Conservation (phyloP, 1,140 invertebrate genomes). For the Cydia fagiglandana region DNA sequence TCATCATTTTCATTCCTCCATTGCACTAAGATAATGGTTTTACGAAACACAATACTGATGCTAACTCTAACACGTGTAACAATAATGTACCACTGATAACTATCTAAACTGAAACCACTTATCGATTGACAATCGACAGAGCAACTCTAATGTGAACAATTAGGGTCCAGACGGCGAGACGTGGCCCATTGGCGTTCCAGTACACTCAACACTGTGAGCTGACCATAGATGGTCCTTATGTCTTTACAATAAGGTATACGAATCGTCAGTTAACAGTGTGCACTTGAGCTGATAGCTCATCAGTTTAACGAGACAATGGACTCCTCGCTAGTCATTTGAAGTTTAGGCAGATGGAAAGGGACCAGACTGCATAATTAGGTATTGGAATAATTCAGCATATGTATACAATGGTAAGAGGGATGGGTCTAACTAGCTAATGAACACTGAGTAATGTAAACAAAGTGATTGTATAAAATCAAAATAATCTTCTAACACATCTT, state of each 20-base stretch:
- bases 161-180: neutral
- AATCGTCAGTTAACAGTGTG: neutral
- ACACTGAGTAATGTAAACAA: no score
- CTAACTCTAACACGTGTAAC: neutral
- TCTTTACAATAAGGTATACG: no score
- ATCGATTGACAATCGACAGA: neutral
- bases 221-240: no score
- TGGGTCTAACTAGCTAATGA: no score
- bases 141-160: neutral
- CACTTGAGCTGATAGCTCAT: neutral
- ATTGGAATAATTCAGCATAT: no score
- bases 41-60: no score
- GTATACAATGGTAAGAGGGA: no score
- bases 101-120: neutral
- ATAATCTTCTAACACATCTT: no score
- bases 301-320: constrained; percentile 13
- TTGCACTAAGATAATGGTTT: no score
- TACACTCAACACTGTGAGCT: no score
- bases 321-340: neutral
- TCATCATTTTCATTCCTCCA: no score
- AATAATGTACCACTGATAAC: neutral
- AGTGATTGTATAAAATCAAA: no score
- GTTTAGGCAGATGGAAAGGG: neutral
- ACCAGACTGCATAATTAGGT: neutral
- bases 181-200: neutral